Evolutionary conservation across 2,888 invertebrate genomes (phyloP).

Genomic region (Phlogophora meticulosa): DNA sequence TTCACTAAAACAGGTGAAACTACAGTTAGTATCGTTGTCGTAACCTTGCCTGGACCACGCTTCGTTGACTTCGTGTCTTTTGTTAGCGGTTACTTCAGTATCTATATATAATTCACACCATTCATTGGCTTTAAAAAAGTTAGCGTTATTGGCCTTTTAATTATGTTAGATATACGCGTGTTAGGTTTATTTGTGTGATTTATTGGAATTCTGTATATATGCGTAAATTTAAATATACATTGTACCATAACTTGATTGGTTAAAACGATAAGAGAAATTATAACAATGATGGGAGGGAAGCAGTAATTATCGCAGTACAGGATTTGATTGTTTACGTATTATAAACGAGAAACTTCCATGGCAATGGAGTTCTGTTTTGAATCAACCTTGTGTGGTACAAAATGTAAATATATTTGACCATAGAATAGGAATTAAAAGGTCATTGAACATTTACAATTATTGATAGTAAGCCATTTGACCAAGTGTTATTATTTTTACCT

Average conservation of each 20-base stretch:
- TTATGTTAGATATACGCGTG: constrained; percentile 44
- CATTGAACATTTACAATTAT: constrained; percentile 16
- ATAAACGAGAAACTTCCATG: constrained; percentile 34
- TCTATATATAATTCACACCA: constrained; percentile 68
- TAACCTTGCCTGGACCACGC: constrained; percentile 80
- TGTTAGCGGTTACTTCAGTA: constrained; percentile 72
- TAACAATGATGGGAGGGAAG: constrained; percentile 47
- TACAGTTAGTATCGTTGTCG: constrained; percentile 68
- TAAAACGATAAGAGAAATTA: constrained; percentile 42
- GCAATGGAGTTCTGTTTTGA: constrained; percentile 22
- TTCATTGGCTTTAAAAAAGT: constrained; percentile 63
- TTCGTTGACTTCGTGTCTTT: constrained; percentile 74
- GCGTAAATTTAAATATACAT: constrained; percentile 18
- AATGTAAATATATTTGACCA: constrained; percentile 10
- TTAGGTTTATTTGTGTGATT: constrained; percentile 18
- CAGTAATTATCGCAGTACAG: constrained; percentile 22
- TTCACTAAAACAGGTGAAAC: constrained; percentile 76
- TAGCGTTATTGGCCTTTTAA: constrained; percentile 60
- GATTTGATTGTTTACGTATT: constrained; percentile 35
- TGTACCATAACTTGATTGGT: constrained; percentile 18
- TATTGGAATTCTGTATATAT: constrained; percentile 15
- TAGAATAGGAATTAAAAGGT: constrained; percentile 1
- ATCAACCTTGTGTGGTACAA: constrained; percentile 13
- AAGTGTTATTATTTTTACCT: neutral
- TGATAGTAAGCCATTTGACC: constrained; percentile 18